Conservation (phyloP, 1,140 invertebrate species). For the Callitettix versicolor region DNA sequence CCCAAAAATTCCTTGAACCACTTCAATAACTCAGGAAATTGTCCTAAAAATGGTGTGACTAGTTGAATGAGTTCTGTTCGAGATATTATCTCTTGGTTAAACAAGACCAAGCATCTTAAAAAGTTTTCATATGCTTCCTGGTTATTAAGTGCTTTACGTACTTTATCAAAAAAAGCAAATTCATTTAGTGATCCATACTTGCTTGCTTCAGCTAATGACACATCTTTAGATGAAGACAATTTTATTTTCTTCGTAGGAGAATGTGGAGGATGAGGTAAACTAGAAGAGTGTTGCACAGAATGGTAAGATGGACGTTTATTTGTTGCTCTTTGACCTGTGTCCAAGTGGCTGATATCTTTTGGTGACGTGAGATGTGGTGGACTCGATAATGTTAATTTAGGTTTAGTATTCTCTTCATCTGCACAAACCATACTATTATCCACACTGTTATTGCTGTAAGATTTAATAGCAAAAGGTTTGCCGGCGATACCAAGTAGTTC, state of each 20-base stretch:
- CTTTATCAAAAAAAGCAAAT: conserved; percentile 93
- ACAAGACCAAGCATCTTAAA: conserved; percentile 83
- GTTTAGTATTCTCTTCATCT: background rate
- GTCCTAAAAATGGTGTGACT: conserved; percentile 77
- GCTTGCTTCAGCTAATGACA: conserved; percentile 76
- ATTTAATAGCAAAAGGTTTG: background rate
- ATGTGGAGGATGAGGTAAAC: conserved; percentile 17
- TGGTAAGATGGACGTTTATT: background rate
- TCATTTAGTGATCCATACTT: conserved; percentile 85
- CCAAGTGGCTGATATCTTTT: background rate
- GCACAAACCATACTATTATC: background rate
- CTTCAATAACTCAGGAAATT: conserved; percentile 80
- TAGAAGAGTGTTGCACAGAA: background rate
- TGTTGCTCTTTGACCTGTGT: background rate
- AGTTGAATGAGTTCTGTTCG: conserved; percentile 77
- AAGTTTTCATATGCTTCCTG: conserved; percentile 93
- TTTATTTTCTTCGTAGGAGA: conserved; percentile 57
- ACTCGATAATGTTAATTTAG: background rate
- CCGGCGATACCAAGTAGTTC: background rate
- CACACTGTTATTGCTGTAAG: background rate
- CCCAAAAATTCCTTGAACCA: conserved; percentile 90
- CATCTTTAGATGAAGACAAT: conserved; percentile 54
- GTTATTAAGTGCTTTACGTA: conserved; percentile 74
- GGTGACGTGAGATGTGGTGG: background rate
- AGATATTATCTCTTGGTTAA: conserved; percentile 88